These are phyloP conservation scores for Stegana nigrithorax DNA, from an alignment of 2,888 invertebrate species.

Conservation along the genomic window DNA sequence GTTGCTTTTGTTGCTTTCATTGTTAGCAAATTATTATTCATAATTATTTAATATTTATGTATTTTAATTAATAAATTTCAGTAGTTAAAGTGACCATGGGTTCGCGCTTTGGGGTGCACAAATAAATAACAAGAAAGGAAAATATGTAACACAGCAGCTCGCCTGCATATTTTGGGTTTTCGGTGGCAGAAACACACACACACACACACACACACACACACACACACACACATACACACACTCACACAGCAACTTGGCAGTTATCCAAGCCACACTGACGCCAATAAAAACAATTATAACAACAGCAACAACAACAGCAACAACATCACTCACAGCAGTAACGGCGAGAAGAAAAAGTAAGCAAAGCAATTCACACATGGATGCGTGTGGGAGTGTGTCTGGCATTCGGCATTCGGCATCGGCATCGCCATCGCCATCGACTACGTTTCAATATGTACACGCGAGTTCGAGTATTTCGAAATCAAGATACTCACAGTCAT, in stretches of 20 bases:
- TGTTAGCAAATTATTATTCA: slow-evolving; percentile 51
- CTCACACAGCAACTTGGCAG: too few relatives aligned
- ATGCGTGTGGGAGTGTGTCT: background rate
- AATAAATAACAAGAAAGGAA: too few relatives aligned
- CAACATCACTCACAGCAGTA: background rate
- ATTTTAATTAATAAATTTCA: slow-evolving; percentile 55
- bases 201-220: background rate
- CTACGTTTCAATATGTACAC: slow-evolving; percentile 9
- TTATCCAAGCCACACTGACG: too few relatives aligned
- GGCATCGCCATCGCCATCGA: too few relatives aligned
- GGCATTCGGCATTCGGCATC: too few relatives aligned
- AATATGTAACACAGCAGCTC: too few relatives aligned
- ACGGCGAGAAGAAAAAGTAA: background rate
- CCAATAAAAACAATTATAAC: too few relatives aligned
- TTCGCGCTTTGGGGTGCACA: too few relatives aligned
- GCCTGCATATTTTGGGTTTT: too few relatives aligned
- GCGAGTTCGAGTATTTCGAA: slow-evolving; percentile 50
- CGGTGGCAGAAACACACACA: background rate
- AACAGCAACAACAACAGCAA: background rate
- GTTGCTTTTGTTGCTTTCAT: background rate
- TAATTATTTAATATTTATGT: slow-evolving; percentile 48
- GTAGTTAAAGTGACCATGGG: too few relatives aligned
- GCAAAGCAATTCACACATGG: background rate
- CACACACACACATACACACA: background rate
- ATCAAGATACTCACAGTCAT: slow-evolving; percentile 60